phyloP scores from a whole-genome alignment of 2,113 vertebrate genomes.

The Corythornis cristatus region DNA sequence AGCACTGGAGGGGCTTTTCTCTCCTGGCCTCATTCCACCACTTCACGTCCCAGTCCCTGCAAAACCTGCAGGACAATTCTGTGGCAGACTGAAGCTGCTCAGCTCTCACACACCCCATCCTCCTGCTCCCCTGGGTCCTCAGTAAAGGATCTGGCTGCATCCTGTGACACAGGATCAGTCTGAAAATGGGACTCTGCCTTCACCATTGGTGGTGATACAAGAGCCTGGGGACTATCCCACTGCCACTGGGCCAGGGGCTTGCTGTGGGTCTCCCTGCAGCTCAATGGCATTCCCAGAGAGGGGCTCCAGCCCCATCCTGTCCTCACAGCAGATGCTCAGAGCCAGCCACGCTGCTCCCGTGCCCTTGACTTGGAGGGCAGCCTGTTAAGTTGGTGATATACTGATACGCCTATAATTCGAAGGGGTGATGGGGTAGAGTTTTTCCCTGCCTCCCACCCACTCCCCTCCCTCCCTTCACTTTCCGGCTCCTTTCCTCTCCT shows the following conservation, averaged over 20 bases:
- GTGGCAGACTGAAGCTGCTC: not conserved
- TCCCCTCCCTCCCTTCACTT: conserved; percentile 9
- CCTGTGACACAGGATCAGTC: not conserved
- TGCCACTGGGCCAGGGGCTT: not conserved
- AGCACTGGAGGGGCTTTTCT: not conserved
- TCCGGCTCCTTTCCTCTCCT: conserved; percentile 3
- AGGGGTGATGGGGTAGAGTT: conserved; percentile 69
- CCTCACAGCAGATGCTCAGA: not conserved
- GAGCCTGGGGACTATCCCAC: not conserved
- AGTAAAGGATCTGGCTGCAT: rapidly evolving
- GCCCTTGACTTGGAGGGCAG: conserved; percentile 79
- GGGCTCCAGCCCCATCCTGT: not conserved
- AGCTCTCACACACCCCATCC: not conserved
- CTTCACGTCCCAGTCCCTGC: not conserved
- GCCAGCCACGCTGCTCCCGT: not conserved
- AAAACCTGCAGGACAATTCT: not conserved
- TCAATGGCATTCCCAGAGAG: rapidly evolving
- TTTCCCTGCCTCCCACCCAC: conserved; percentile 36
- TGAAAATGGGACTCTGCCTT: not conserved
- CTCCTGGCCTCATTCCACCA: not conserved
- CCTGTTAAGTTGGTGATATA: conserved; percentile 68
- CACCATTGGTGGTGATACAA: not conserved
- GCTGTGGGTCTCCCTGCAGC: not conserved
- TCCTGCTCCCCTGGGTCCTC: not conserved
- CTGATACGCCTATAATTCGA: conserved; percentile 59